phyloP scores from a whole-genome alignment of 2,888 invertebrate species.

The Lomographa bimaculata region DNA sequence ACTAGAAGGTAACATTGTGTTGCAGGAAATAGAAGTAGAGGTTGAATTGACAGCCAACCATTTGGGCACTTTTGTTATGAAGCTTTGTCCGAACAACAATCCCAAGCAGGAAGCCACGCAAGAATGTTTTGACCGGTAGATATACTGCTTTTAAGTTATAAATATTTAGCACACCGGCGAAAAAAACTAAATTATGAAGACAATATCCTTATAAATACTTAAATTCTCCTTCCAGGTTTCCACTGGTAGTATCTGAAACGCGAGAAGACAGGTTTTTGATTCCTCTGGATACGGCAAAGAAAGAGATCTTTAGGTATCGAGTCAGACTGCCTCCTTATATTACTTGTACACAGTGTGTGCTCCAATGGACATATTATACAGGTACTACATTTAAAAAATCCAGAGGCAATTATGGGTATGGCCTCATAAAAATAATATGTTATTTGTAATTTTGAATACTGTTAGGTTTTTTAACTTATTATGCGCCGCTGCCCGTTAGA shows the following conservation, averaged over 20 bases:
- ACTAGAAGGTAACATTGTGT: constrained; percentile 7
- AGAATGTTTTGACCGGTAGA: constrained; percentile 91
- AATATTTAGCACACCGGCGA: too few relatives aligned
- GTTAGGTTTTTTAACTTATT: too few relatives aligned
- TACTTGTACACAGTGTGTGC: constrained; percentile 93
- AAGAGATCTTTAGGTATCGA: constrained; percentile 86
- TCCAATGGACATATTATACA: constrained; percentile 97
- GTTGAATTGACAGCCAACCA: constrained; percentile 96
- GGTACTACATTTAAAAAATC: too few relatives aligned
- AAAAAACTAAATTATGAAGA: too few relatives aligned
- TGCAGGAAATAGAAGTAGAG: constrained; percentile 91
- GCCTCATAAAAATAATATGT: too few relatives aligned
- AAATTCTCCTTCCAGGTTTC: constrained; percentile 85
- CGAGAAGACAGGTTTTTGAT: constrained; percentile 88
- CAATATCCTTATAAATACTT: too few relatives aligned
- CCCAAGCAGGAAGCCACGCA: constrained; percentile 90
- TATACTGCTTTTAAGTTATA: neutral
- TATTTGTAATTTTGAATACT: too few relatives aligned
- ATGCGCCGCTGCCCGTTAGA: too few relatives aligned
- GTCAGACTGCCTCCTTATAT: constrained; percentile 92
- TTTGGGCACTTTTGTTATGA: constrained; percentile 93
- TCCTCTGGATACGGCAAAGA: constrained; percentile 88
- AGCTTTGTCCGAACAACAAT: constrained; percentile 93
- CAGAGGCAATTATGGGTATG: too few relatives aligned
- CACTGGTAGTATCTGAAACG: constrained; percentile 89